Evolutionary conservation across 2,888 invertebrate species (phyloP).

Genomic region (Therioaphis trifolii): DNA sequence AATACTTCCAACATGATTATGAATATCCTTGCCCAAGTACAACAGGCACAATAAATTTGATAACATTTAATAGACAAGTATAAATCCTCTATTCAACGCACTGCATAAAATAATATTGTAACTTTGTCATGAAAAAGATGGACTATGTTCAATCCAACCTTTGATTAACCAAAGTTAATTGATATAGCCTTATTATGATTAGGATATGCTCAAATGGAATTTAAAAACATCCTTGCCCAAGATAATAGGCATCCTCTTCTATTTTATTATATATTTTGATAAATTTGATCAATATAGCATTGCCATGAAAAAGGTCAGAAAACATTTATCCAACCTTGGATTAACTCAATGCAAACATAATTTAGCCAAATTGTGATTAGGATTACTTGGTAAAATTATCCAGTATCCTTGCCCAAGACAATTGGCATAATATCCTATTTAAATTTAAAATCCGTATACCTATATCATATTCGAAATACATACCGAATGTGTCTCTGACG

Average conservation of each 20-base stretch:
- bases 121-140: slow-evolving; percentile 57
- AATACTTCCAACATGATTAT: background rate
- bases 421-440: slow-evolving; percentile 38
- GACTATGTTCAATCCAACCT: slow-evolving; percentile 15
- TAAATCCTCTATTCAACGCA: no score
- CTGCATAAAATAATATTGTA: background rate
- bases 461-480: slow-evolving; percentile 66
- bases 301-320: slow-evolving; percentile 58
- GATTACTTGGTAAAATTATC: slow-evolving; percentile 32
- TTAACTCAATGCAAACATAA: slow-evolving; percentile 55
- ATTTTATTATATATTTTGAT: background rate
- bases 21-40: slow-evolving; percentile 56
- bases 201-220: slow-evolving; percentile 9
- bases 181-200: slow-evolving; percentile 57
- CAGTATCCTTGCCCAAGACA: slow-evolving; percentile 61
- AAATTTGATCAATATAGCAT: slow-evolving; percentile 36
- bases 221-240: slow-evolving; percentile 60
- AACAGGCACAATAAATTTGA: slow-evolving; percentile 9
- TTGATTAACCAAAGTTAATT: slow-evolving; percentile 61
- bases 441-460: no score
- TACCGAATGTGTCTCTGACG: slow-evolving; percentile 99
- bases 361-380: slow-evolving; percentile 61
- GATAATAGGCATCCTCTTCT: slow-evolving; percentile 11
- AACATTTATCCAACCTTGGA: slow-evolving; percentile 53
- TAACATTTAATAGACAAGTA: background rate